Percentiles rank a stretch among this genome's conserved stretches.
These are phyloP conservation scores for Magallana ariakensis DNA, from an alignment of 1,140 invertebrate genomes.

Conservation along the genomic window DNA sequence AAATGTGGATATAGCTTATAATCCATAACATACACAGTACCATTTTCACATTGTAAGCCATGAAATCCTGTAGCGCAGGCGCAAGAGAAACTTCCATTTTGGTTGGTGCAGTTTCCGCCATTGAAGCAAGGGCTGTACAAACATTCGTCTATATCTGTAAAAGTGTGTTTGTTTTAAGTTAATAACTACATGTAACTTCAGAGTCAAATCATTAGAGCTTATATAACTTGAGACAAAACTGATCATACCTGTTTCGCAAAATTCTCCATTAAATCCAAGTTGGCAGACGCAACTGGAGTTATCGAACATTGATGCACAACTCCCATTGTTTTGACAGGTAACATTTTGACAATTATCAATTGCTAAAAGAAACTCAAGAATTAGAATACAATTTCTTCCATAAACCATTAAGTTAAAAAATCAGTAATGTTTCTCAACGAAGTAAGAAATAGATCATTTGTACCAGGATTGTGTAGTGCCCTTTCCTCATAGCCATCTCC, in stretches of 20 bases:
- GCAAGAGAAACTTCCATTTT: slow-evolving; percentile 44
- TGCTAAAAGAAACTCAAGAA: neutral
- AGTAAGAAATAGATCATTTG: too few relatives aligned
- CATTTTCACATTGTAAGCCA: slow-evolving; percentile 41
- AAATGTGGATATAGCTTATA: too few relatives aligned
- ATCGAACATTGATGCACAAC: slow-evolving; percentile 91
- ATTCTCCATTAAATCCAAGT: slow-evolving; percentile 89
- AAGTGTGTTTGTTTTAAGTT: neutral
- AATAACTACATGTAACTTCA: too few relatives aligned
- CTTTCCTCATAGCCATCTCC: too few relatives aligned
- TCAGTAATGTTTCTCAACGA: too few relatives aligned
- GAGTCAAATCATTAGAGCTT: too few relatives aligned
- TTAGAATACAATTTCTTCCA: too few relatives aligned
- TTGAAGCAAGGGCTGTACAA: slow-evolving; percentile 44
- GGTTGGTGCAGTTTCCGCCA: slow-evolving; percentile 48
- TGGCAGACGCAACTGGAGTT: slow-evolving; percentile 90
- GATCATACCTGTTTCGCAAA: slow-evolving; percentile 85
- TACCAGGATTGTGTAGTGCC: too few relatives aligned
- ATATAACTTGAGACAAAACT: neutral
- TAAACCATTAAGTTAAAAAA: too few relatives aligned
- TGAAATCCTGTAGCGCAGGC: slow-evolving; percentile 36
- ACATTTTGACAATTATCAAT: slow-evolving; percentile 81
- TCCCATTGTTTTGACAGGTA: slow-evolving; percentile 92
- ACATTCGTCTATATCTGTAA: slow-evolving; percentile 43
- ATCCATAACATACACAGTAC: neutral